These are phyloP conservation scores for Eupithecia dodoneata DNA, from an alignment of 2,888 invertebrate species.

Conservation along the genomic window DNA sequence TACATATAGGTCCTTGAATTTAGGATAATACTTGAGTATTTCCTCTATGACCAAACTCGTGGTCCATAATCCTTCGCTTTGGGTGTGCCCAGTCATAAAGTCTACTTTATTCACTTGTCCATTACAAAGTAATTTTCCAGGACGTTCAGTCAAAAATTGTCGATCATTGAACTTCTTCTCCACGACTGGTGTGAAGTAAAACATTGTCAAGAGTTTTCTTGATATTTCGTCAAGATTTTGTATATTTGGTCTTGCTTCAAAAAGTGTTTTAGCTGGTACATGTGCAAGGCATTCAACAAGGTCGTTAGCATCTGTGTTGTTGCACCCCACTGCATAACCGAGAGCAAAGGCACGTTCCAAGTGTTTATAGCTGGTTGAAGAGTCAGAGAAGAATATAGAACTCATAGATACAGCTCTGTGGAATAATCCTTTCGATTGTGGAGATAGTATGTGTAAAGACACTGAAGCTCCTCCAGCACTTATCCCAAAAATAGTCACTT, in stretches of 20 bases:
- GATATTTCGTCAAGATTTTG: not conserved
- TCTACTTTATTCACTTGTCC: not conserved
- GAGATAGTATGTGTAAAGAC: not conserved
- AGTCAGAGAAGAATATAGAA: not conserved
- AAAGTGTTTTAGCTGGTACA: not conserved
- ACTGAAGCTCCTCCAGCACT: not conserved
- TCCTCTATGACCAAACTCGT: not conserved
- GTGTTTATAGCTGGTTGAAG: not conserved
- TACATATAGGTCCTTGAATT: not conserved
- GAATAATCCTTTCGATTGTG: not conserved
- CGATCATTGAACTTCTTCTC: not conserved
- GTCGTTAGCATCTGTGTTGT: not conserved
- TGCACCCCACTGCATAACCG: not conserved
- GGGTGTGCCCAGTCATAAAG: not conserved
- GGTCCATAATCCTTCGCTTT: not conserved
- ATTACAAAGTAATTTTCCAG: not conserved
- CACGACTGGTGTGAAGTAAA: not conserved
- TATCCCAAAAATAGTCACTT: not conserved
- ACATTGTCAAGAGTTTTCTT: not conserved
- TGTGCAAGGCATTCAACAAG: not conserved
- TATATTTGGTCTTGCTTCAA: not conserved
- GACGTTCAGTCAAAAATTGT: slow-evolving; percentile 3
- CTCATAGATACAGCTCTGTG: not conserved
- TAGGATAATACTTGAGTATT: not conserved
- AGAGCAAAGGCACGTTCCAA: not conserved